These are phyloP conservation scores for Drosophila dunni DNA, from an alignment of 1,140 invertebrate genomes.

Conservation along the genomic window DNA sequence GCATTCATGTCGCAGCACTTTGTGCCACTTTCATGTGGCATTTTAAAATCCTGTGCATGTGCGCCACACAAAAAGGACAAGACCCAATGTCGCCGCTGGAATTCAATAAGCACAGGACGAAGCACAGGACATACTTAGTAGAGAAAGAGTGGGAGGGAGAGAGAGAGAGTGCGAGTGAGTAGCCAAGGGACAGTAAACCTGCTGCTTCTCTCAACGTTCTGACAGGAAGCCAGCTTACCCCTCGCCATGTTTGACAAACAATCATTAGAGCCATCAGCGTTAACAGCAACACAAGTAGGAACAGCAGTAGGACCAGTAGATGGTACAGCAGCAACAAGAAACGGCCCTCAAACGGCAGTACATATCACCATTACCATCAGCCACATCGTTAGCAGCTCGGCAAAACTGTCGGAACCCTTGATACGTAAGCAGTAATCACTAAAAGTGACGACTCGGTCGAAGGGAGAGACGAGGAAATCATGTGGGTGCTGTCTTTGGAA, in stretches of 20 bases:
- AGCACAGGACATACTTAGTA: not conserved
- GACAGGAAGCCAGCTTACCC: constrained; percentile 27
- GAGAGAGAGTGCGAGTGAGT: not conserved
- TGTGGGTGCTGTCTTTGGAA: constrained; percentile 8
- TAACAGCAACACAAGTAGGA: constrained; percentile 10
- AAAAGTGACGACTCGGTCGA: not conserved
- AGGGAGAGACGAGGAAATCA: not conserved
- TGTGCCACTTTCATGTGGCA: constrained; percentile 70
- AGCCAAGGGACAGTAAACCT: constrained; percentile 24
- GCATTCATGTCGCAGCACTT: constrained; percentile 71
- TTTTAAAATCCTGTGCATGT: constrained; percentile 80
- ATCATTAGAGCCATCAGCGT: constrained; percentile 75
- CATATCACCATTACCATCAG: constrained; percentile 63
- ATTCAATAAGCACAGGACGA: constrained; percentile 65
- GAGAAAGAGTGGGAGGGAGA: too few relatives aligned
- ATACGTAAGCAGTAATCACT: constrained; percentile 23
- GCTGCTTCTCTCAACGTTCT: not conserved
- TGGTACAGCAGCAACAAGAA: constrained; percentile 7
- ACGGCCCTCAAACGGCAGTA: constrained; percentile 39
- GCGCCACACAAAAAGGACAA: constrained; percentile 50
- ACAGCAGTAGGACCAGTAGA: not conserved
- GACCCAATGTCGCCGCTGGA: constrained; percentile 44
- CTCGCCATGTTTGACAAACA: constrained; percentile 74
- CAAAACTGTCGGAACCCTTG: constrained; percentile 34
- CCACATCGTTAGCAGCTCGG: constrained; percentile 64